Conservation (phyloP, 2,113 vertebrate genomes). For the Platycercus adscitus region DNA sequence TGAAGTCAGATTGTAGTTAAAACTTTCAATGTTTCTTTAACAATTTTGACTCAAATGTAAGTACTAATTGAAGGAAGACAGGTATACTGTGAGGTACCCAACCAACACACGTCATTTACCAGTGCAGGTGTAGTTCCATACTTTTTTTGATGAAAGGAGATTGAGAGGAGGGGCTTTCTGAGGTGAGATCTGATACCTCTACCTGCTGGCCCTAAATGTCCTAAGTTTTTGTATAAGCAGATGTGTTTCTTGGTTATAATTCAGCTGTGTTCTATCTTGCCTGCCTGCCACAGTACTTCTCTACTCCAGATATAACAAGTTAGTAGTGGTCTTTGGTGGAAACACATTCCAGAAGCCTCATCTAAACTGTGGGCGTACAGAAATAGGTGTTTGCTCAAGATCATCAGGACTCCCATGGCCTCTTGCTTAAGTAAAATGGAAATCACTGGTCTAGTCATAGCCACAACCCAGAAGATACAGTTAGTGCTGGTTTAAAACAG, state of each 20-base stretch:
- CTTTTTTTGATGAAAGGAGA: not conserved
- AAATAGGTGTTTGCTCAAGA: not conserved
- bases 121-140: not conserved
- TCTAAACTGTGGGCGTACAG: not conserved
- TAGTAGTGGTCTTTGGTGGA: not conserved
- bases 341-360: not conserved
- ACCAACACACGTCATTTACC: not conserved
- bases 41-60: not conserved
- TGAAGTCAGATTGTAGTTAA: not conserved
- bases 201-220: not conserved
- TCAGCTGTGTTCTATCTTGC: not conserved
- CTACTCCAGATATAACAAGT: not conserved
- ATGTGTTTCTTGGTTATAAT: not conserved
- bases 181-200: not conserved
- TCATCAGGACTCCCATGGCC: not conserved
- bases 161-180: not conserved
- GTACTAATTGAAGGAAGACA: not conserved
- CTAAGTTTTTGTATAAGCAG: not conserved
- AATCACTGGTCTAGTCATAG: not conserved
- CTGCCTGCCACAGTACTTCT: not conserved
- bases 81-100: not conserved
- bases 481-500: not conserved
- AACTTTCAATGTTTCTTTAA: not conserved
- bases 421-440: not conserved
- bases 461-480: not conserved